Base-by-base conservation (phyloP, 2,113 vertebrate genomes). In the Sturnus vulgaris region DNA sequence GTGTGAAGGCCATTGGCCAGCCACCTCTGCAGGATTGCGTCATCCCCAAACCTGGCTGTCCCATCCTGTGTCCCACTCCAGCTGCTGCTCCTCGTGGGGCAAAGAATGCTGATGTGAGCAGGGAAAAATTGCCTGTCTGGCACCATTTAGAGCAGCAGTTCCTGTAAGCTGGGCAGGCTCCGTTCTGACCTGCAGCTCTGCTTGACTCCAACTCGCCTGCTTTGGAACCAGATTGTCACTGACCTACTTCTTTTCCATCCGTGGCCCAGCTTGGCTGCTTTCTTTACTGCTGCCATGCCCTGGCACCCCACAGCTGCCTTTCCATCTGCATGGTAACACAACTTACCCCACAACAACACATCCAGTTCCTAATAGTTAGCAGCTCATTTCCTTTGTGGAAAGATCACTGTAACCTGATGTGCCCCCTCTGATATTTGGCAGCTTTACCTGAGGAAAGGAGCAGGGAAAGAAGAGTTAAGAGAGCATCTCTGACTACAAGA, bases 21-120 rank as follows among this genome's bases (percentile, higher is more conserved):
- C 23, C 11, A 0, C 4, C 42, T 50, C 42, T 5, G 17, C 20
- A 24, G 46, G 17, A 30, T 50, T 1, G 0, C 1, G 1, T 28
- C n/a, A 23, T 12, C 57, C 46, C 15, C 1, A 4, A n/a, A 33
- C 23, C 31, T 18, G 56, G n/a, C 60, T 37, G 37, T 60, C 69
- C 24, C 2, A 1, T 15, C 31, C 49, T n/a, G 12, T n/a, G 35
- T 25, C 28, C 60, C 35, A 24, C 3, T 49, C 64, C 77, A 68
- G 22, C 35, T 4, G 4, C 33, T 0, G 0, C 14, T 53, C 15
- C 35, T 25, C 6, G 1, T 0, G 1, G 31, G 7, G 21, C 47
- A 40, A 57, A 52, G 63, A 49, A 76, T 50, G 47, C 12, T 2
- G 12, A 18, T 37, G 7, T 33, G 33, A 75, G 52, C 4, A 3